phyloP scores from a whole-genome alignment of 2,797 vertebrate species.

The Coregonus ussuriensis region DNA sequence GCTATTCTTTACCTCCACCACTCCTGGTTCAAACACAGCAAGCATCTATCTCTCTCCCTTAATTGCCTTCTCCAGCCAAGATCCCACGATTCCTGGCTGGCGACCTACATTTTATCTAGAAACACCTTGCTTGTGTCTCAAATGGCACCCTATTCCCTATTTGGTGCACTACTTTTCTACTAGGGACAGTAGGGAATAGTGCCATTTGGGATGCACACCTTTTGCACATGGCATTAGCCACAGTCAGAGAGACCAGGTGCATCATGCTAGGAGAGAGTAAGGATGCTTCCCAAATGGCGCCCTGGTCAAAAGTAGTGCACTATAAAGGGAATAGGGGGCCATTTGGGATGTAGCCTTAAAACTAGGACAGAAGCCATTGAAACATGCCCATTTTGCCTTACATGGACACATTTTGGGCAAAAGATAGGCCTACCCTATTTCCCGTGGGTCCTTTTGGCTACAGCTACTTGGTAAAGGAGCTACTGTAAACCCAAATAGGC shows the following conservation, averaged over 20 bases:
- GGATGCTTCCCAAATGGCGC: neutral
- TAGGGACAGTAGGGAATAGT: too few relatives aligned
- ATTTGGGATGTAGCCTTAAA: neutral
- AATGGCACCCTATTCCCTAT: neutral
- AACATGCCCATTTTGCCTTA: neutral
- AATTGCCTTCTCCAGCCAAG: neutral
- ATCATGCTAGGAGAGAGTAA: neutral
- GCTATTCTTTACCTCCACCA: neutral
- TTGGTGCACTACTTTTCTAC: too few relatives aligned
- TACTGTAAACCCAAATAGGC: neutral
- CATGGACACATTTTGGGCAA: neutral
- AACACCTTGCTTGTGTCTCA: too few relatives aligned
- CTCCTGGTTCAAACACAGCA: neutral
- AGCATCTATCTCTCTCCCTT: neutral
- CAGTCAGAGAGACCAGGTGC: neutral
- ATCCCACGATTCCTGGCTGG: neutral
- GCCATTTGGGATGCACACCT: too few relatives aligned
- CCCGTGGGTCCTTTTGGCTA: neutral
- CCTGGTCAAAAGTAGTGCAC: too few relatives aligned
- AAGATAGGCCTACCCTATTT: neutral
- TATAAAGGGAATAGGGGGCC: too few relatives aligned
- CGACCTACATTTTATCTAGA: neutral
- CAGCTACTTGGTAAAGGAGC: neutral
- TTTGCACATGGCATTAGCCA: too few relatives aligned
- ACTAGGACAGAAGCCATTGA: neutral